Evolutionary conservation across 2,888 invertebrate species (phyloP).

Genomic region (Meteorus cinctellus): DNA sequence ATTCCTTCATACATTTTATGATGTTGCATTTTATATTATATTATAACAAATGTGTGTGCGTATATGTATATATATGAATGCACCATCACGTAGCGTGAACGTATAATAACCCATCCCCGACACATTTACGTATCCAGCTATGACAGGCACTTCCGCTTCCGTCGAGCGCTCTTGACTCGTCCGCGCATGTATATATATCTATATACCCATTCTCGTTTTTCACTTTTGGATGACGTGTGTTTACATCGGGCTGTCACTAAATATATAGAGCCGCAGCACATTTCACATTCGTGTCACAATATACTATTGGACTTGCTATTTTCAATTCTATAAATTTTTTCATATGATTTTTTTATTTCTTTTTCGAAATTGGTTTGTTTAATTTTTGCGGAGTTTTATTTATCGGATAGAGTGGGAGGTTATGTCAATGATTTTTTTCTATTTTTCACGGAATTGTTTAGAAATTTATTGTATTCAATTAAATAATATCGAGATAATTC

Average conservation of each 20-base stretch:
- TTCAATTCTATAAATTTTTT: slow-evolving; percentile 38
- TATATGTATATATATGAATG: slow-evolving; percentile 51
- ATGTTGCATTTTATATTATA: slow-evolving; percentile 8
- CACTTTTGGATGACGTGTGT: slow-evolving; percentile 61
- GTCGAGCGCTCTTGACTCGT: slow-evolving; percentile 61
- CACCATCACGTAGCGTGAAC: slow-evolving; percentile 66
- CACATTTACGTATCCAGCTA: slow-evolving; percentile 70
- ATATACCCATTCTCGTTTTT: slow-evolving; percentile 26
- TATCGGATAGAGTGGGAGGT: no score
- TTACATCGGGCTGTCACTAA: slow-evolving; percentile 53
- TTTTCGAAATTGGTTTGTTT: not conserved
- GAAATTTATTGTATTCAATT: no score
- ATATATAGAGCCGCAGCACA: slow-evolving; percentile 15
- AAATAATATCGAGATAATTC: no score
- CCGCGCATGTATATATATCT: slow-evolving; percentile 45
- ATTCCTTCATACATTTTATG: not conserved
- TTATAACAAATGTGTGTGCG: not conserved
- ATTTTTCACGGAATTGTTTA: not conserved
- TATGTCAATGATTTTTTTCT: not conserved
- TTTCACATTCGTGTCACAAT: slow-evolving; percentile 28
- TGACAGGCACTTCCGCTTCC: slow-evolving; percentile 73
- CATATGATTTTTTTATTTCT: slow-evolving; percentile 23
- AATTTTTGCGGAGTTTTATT: no score
- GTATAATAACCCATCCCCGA: slow-evolving; percentile 63
- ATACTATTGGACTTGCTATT: not conserved